Percentiles rank a stretch among this genome's conserved stretches.
phyloP scores from a whole-genome alignment of 2,888 invertebrate genomes.

The Alcis repandata region DNA sequence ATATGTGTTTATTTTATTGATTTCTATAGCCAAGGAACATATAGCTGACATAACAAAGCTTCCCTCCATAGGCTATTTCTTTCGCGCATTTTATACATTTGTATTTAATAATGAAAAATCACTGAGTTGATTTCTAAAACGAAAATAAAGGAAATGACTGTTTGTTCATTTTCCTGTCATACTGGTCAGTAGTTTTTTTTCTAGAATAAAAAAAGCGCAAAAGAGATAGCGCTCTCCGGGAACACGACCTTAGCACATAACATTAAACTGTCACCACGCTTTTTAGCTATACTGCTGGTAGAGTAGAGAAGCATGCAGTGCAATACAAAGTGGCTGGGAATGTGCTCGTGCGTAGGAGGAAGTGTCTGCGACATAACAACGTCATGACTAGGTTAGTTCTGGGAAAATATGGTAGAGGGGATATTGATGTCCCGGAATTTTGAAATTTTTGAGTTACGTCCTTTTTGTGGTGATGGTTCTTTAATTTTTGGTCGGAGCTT shows the following conservation, averaged over 20 bases:
- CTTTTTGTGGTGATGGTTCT: constrained; percentile 34
- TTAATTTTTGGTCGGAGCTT: not conserved
- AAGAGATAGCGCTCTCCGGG: too few relatives aligned
- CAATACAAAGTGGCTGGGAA: constrained; percentile 80
- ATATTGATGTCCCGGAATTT: constrained; percentile 37
- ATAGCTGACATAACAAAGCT: not conserved
- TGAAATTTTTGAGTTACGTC: constrained; percentile 13
- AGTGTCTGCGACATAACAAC: constrained; percentile 82
- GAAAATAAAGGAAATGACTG: too few relatives aligned
- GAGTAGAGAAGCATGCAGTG: constrained; percentile 80
- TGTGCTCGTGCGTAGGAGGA: constrained; percentile 74
- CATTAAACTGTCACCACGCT: constrained; percentile 48
- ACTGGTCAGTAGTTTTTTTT: too few relatives aligned
- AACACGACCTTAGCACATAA: not conserved
- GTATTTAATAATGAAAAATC: too few relatives aligned
- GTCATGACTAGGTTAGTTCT: constrained; percentile 80
- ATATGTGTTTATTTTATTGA: not conserved
- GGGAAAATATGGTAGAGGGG: constrained; percentile 51
- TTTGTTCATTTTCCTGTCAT: too few relatives aligned
- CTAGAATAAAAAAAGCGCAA: too few relatives aligned
- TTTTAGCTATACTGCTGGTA: constrained; percentile 82
- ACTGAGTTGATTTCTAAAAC: too few relatives aligned
- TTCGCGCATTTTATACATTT: too few relatives aligned
- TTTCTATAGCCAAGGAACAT: not conserved
- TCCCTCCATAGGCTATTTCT: too few relatives aligned